Evolutionary conservation across 2,797 vertebrate genomes (phyloP).

Genomic region (Sebastes matsubarae): DNA sequence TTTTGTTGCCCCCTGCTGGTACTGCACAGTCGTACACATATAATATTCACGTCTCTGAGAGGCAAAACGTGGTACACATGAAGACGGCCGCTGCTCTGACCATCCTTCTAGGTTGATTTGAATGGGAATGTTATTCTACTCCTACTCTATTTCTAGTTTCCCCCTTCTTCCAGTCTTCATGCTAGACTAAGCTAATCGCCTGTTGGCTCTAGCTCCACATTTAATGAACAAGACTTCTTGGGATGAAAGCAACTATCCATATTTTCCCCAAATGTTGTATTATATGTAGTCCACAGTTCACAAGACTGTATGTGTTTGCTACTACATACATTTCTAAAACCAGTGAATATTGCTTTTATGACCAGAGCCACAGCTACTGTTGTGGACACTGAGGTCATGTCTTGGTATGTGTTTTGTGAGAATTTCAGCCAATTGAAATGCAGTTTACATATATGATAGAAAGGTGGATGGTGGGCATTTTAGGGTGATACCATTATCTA

Average conservation of each 20-base stretch:
- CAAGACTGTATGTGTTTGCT: neutral
- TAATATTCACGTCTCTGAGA: too few species aligned
- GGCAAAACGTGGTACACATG: too few species aligned
- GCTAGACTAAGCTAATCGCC: too few species aligned
- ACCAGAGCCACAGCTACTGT: neutral
- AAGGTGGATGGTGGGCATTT: neutral
- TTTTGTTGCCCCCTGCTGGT: too few species aligned
- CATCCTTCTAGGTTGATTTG: too few species aligned
- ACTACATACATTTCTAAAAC: neutral
- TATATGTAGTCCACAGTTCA: neutral
- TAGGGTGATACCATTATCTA: neutral
- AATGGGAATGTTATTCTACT: too few species aligned
- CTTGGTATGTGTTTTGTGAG: neutral
- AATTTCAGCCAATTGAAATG: neutral
- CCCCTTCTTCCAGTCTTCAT: too few species aligned
- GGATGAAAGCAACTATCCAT: neutral
- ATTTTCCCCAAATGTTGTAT: neutral
- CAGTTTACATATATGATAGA: neutral
- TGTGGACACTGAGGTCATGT: neutral
- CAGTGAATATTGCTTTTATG: neutral
- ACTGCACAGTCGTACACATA: too few species aligned
- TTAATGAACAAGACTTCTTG: neutral
- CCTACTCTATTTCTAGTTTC: too few species aligned
- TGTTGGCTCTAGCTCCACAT: neutral
- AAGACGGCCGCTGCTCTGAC: too few species aligned